Conservation (phyloP, 2,888 invertebrate species). For the Eretmocerus hayati region DNA sequence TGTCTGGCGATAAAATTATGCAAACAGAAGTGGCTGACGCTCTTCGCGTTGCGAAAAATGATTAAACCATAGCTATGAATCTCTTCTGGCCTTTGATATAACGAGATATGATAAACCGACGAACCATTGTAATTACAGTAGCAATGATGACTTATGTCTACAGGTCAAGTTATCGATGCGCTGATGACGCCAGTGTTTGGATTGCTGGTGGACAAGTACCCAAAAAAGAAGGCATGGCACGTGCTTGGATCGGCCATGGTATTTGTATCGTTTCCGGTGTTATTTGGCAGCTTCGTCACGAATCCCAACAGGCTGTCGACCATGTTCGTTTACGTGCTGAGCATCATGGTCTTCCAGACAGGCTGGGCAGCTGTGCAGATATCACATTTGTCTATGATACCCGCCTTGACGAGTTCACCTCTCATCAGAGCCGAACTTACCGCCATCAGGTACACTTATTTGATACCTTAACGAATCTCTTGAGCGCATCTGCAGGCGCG, state of each 20-base stretch:
- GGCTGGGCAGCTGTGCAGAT: conserved; percentile 94
- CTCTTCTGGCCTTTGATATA: no score
- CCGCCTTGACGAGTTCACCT: conserved; percentile 65
- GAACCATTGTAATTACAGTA: no score
- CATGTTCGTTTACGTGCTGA: conserved; percentile 39
- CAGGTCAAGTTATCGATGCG: conserved; percentile 43
- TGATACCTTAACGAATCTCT: background rate
- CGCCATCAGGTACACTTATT: conserved; percentile 62
- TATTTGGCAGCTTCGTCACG: conserved; percentile 40
- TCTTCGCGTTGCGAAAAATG: no score
- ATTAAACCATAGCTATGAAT: no score
- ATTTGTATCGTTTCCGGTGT: conserved; percentile 38
- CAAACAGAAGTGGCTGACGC: no score
- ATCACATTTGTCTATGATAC: conserved; percentile 86
- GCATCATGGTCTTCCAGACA: conserved; percentile 75
- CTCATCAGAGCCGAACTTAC: conserved; percentile 70
- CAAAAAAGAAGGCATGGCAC: conserved; percentile 79
- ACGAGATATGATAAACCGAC: no score
- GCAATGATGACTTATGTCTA: background rate
- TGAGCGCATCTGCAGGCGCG: background rate
- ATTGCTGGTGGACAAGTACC: conserved; percentile 69
- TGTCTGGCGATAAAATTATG: no score
- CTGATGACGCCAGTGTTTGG: conserved; percentile 70
- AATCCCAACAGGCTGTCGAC: conserved; percentile 15
- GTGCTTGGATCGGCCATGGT: conserved; percentile 56